phyloP scores from a whole-genome alignment of 1,140 invertebrate genomes.

The Rhagoletis pomonella region DNA sequence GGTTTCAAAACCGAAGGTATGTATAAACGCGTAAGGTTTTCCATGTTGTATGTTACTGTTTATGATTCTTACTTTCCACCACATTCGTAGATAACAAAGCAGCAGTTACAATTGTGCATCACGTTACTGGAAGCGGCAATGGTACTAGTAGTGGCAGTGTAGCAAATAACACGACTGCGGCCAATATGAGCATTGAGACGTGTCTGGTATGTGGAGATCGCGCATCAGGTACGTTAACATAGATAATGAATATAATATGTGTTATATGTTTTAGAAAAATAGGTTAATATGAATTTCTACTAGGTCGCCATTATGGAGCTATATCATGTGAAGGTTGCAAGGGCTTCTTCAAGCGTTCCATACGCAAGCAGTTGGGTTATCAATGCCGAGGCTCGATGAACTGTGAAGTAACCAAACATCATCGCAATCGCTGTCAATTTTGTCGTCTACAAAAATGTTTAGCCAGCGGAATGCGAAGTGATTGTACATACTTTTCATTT shows the following conservation, averaged over 20 bases:
- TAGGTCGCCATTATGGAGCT: constrained; percentile 90
- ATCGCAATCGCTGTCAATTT: constrained; percentile 97
- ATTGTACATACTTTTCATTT: constrained; percentile 93
- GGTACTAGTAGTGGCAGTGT: constrained; percentile 56
- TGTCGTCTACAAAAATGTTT: constrained; percentile 98
- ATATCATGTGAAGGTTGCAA: constrained; percentile 96
- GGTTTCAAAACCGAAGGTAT: constrained; percentile 70
- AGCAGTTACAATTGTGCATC: constrained; percentile 59
- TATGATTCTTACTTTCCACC: constrained; percentile 49
- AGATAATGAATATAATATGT: background rate
- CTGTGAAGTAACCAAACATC: constrained; percentile 98
- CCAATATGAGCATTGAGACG: constrained; percentile 80
- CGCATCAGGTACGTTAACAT: constrained; percentile 81
- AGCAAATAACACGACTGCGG: constrained; percentile 28
- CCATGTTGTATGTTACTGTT: constrained; percentile 59
- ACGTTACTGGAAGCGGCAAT: constrained; percentile 56
- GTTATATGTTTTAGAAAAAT: no score
- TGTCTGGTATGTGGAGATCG: constrained; percentile 96
- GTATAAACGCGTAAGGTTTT: constrained; percentile 55
- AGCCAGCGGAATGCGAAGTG: constrained; percentile 97
- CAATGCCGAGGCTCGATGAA: constrained; percentile 95
- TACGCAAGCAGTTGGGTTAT: constrained; percentile 96
- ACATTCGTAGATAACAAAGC: constrained; percentile 63
- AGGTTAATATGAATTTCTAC: background rate
- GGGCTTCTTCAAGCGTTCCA: constrained; percentile 94